Evolutionary conservation across 2,888 invertebrate species (phyloP).

Genomic region (Conomelus anceps): DNA sequence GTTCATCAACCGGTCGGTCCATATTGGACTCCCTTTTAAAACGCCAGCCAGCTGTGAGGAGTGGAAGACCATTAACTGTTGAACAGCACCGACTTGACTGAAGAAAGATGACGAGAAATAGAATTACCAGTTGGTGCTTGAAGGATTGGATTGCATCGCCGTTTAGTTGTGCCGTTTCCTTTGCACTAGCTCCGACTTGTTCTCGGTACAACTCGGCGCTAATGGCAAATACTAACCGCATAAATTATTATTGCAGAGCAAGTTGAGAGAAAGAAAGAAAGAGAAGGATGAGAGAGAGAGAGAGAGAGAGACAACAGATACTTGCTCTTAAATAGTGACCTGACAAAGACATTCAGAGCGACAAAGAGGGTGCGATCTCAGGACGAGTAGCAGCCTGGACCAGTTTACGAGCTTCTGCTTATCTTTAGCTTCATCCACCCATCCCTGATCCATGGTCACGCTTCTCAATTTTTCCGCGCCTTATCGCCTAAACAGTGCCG

Average conservation of each 20-base stretch:
- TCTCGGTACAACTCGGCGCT: too few species aligned
- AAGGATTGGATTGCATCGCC: background rate
- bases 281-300: background rate
- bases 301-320: background rate
- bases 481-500: background rate
- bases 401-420: background rate
- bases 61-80: too few species aligned
- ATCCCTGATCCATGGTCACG: background rate
- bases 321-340: too few species aligned
- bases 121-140: background rate
- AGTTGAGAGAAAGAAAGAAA: background rate
- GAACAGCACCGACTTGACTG: too few species aligned
- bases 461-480: background rate
- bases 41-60: too few species aligned
- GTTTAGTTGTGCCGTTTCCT: background rate
- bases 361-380: background rate
- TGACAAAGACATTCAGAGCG: background rate
- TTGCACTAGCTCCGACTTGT: too few species aligned
- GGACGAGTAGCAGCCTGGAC: background rate
- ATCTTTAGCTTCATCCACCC: background rate
- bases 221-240: background rate
- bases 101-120: background rate
- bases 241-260: background rate
- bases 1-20: too few species aligned
- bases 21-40: too few species aligned